Conservation (phyloP, 1,140 invertebrate genomes). For the Bombus cullumanus region DNA sequence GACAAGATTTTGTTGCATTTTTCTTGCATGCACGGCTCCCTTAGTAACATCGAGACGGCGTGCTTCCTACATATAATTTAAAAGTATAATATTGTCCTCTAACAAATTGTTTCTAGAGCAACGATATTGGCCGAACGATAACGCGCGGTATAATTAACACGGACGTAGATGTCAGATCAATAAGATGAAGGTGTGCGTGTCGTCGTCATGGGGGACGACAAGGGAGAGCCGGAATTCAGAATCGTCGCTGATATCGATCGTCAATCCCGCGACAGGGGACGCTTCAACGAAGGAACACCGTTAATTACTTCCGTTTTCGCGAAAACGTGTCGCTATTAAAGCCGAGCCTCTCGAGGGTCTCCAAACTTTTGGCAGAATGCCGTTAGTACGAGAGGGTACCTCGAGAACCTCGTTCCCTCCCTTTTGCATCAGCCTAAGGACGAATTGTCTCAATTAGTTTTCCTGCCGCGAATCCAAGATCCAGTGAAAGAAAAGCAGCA, state of each 20-base stretch:
- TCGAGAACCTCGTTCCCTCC: background rate
- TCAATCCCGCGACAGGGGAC: slow-evolving; percentile 43
- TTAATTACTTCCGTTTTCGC: slow-evolving; percentile 60
- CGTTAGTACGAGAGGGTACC: slow-evolving; percentile 6
- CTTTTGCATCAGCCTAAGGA: background rate
- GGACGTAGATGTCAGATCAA: slow-evolving; percentile 43
- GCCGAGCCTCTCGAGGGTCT: slow-evolving; percentile 6
- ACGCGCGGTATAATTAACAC: slow-evolving; percentile 41
- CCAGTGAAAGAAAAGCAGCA: too few species aligned
- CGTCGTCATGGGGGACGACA: slow-evolving; percentile 28
- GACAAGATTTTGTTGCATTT: background rate
- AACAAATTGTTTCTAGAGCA: slow-evolving; percentile 32
- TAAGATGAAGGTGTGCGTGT: slow-evolving; percentile 48
- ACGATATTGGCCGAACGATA: slow-evolving; percentile 9
- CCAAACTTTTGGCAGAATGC: slow-evolving; percentile 26
- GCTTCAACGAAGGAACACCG: slow-evolving; percentile 36
- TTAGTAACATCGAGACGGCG: background rate
- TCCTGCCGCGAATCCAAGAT: too few species aligned
- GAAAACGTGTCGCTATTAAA: slow-evolving; percentile 54
- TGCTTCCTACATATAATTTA: background rate
- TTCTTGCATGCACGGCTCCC: background rate
- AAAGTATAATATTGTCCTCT: slow-evolving; percentile 42
- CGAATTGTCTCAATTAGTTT: slow-evolving; percentile 4
- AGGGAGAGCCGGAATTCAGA: slow-evolving; percentile 41
- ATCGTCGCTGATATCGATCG: slow-evolving; percentile 55